Evolutionary conservation across 1,140 invertebrate genomes (phyloP), one percentile per base, ranked within the genome.

Genomic region (Forficula auricularia): DNA sequence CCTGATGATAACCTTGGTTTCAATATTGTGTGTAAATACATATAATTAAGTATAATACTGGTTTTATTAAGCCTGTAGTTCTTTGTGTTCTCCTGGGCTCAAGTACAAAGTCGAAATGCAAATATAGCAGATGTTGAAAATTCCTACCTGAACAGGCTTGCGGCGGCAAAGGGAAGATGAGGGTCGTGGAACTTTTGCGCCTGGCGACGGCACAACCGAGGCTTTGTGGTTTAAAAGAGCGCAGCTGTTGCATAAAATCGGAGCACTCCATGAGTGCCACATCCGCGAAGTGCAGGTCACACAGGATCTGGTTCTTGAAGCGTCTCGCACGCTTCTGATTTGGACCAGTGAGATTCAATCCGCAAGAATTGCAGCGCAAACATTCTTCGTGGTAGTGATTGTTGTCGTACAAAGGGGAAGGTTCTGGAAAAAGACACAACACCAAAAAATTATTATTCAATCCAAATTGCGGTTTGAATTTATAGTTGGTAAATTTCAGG

Each of bases 301-400:
- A 89, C 57, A 87, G 75, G 58, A 89, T 84, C 59, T 84, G 80
- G 62, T 86, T 85, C 56, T 77, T 77, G 13, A 78, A 79, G 49
- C 77, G 69, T 43, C 76, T 64, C 36, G 77, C 77, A 47, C 77
- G 66, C 56, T 83, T 83, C 65, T 87, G 82, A 61, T 89, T 90
- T 46, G 81, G 79, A 50, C 87, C 87, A 46, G 85, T 86, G 53
- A 92, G 73, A 68, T 90, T 88, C 59, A 89, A 67, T 52, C 84
- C 84, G 64, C 87, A 92, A 53, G 83, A 86, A 68, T 90, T 88
- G 77, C 86, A 91, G 51, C 82, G 82, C 54, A 90, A 74, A 67
- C 87, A 91, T 77, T 91, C 87, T 70, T 91, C 87, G 73, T 91
- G 86, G 64, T 90, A 91, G 59, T 89, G 81, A 62, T 88, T 89